phyloP scores from a whole-genome alignment of 2,888 invertebrate genomes.

The Ophion ventricosus region DNA sequence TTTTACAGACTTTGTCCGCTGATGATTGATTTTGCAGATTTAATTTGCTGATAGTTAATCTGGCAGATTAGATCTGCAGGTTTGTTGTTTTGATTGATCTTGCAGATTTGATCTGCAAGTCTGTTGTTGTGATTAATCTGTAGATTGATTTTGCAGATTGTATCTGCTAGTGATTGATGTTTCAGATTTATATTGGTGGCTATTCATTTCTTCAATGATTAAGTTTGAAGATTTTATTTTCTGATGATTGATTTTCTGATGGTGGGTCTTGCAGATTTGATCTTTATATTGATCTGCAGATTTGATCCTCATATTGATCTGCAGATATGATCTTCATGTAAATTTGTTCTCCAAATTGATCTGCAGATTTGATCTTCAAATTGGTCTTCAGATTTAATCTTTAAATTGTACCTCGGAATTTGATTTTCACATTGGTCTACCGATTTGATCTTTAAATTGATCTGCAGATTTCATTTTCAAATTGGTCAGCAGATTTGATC shows the following conservation, averaged over 20 bases:
- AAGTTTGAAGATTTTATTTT: neutral
- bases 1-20: neutral
- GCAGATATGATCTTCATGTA: neutral
- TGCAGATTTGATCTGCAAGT: no score
- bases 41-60: neutral
- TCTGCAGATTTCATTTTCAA: no score
- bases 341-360: neutral
- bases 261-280: neutral
- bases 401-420: neutral
- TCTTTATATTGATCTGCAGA: neutral
- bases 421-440: no score
- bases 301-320: neutral
- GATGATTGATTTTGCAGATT: neutral
- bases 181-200: no score
- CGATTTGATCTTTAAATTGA: no score
- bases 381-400: neutral
- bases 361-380: neutral
- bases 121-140: neutral
- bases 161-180: neutral
- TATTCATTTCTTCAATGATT: neutral
- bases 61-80: no score
- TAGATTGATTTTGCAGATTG: neutral
- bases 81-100: no score
- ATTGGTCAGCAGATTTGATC: no score
- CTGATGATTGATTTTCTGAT: neutral